Conservation (phyloP, 2,888 invertebrate species). For the Lordiphosa andalusiaca region DNA sequence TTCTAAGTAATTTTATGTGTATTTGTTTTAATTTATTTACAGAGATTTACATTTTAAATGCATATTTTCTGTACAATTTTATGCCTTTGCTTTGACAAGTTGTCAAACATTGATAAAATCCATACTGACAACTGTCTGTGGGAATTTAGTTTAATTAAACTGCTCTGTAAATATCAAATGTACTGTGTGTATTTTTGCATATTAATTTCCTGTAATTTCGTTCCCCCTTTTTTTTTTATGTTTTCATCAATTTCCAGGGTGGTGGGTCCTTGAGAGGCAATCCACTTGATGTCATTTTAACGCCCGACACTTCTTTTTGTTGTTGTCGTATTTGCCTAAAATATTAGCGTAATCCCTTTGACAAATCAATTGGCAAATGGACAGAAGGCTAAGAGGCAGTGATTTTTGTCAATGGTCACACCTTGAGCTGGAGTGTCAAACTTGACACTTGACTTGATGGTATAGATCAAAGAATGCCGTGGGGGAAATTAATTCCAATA, state of each 20-base stretch:
- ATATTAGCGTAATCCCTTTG: slow-evolving; percentile 68
- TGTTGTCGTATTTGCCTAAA: slow-evolving; percentile 59
- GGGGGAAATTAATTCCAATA: slow-evolving; percentile 22
- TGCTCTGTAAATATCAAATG: slow-evolving; percentile 14
- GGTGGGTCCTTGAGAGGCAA: slow-evolving; percentile 40
- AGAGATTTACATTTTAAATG: slow-evolving; percentile 33
- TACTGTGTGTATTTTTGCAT: slow-evolving; percentile 1
- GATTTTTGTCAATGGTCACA: slow-evolving; percentile 39
- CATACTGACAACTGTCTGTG: slow-evolving; percentile 19
- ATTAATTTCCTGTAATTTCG: slow-evolving; percentile 11
- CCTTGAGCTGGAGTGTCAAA: slow-evolving; percentile 38
- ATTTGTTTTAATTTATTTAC: slow-evolving; percentile 49
- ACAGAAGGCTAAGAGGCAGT: slow-evolving; percentile 54
- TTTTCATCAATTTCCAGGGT: slow-evolving; percentile 29
- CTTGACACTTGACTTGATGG: slow-evolving; percentile 44
- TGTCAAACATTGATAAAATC: slow-evolving; percentile 49
- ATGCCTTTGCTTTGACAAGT: slow-evolving; percentile 44
- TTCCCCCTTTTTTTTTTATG: slow-evolving; percentile 5
- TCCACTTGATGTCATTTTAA: slow-evolving; percentile 64
- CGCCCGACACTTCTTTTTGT: slow-evolving; percentile 40
- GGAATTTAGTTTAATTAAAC: slow-evolving; percentile 61
- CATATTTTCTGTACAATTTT: slow-evolving; percentile 38
- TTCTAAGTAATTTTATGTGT: slow-evolving; percentile 67
- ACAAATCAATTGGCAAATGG: slow-evolving; percentile 63
- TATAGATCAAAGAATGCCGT: slow-evolving; percentile 55